phyloP scores from a whole-genome alignment of 2,888 invertebrate genomes.

The Pseudoips prasinana region DNA sequence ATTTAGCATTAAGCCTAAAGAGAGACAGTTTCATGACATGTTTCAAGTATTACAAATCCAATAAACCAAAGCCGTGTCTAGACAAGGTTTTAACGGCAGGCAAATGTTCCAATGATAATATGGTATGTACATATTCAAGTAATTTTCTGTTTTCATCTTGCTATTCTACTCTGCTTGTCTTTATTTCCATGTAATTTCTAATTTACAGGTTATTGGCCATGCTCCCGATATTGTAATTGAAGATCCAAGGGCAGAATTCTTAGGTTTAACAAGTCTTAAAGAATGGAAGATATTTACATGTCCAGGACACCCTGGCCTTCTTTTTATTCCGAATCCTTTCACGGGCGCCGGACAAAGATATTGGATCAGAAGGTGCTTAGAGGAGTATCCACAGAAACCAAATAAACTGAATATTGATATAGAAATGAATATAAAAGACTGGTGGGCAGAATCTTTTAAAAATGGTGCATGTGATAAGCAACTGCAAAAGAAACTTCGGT shows the following conservation, averaged over 20 bases:
- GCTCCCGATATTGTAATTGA: slow-evolving; percentile 15
- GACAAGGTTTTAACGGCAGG: slow-evolving; percentile 83
- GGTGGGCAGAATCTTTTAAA: slow-evolving; percentile 85
- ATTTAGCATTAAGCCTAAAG: too few species aligned
- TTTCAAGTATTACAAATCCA: slow-evolving; percentile 92
- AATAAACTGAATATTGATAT: slow-evolving; percentile 86
- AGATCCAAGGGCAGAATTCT: slow-evolving; percentile 41
- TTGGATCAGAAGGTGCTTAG: slow-evolving; percentile 91
- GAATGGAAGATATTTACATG: slow-evolving; percentile 86
- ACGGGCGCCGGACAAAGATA: slow-evolving; percentile 88
- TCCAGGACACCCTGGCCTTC: slow-evolving; percentile 85
- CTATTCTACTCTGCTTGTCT: neutral
- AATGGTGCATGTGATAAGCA: slow-evolving; percentile 57
- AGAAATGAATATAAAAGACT: slow-evolving; percentile 66
- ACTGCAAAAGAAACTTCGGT: slow-evolving; percentile 85
- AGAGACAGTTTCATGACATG: slow-evolving; percentile 82
- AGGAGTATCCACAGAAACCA: slow-evolving; percentile 88
- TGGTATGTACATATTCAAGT: slow-evolving; percentile 10
- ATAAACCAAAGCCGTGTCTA: slow-evolving; percentile 84
- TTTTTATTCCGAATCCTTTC: slow-evolving; percentile 93
- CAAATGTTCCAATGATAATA: slow-evolving; percentile 32
- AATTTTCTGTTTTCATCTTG: neutral
- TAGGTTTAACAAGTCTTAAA: slow-evolving; percentile 48
- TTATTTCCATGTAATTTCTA: neutral
- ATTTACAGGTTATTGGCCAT: slow-evolving; percentile 18